Percentiles rank a stretch among this genome's conserved stretches.
Evolutionary conservation across 1,140 invertebrate genomes (phyloP).

Genomic region (Venustaconcha ellipsiformis): DNA sequence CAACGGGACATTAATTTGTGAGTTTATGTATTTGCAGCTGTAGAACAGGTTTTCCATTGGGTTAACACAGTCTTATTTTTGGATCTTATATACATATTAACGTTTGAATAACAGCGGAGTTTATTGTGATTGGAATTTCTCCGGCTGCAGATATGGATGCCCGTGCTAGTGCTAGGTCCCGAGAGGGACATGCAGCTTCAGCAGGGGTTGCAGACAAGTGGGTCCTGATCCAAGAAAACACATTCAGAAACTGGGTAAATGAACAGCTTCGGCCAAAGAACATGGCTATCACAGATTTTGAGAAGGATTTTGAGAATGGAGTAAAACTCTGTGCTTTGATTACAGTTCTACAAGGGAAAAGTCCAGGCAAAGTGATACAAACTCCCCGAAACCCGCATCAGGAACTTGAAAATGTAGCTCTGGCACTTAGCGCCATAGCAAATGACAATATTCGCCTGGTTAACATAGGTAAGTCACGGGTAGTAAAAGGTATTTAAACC

Average conservation of each 20-base stretch:
- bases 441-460: constrained; percentile 97
- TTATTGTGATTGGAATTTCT: too few relatives aligned
- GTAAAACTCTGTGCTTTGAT: constrained; percentile 89
- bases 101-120: too few relatives aligned
- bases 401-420: constrained; percentile 93
- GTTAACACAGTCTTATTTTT: too few relatives aligned
- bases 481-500: too few relatives aligned
- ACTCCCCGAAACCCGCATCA: constrained; percentile 95
- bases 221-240: constrained; percentile 91
- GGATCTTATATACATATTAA: too few relatives aligned
- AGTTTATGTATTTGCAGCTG: too few relatives aligned
- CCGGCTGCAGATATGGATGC: constrained; percentile 7
- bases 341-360: constrained; percentile 85
- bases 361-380: constrained; percentile 75
- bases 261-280: constrained; percentile 80
- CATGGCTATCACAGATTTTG: constrained; percentile 75
- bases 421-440: constrained; percentile 92
- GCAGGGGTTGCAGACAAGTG: constrained; percentile 40
- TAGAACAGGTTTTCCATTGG: too few relatives aligned
- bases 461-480: constrained; percentile 87
- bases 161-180: constrained; percentile 22
- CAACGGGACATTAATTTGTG: too few relatives aligned
- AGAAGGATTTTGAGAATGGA: constrained; percentile 89
- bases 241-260: constrained; percentile 98
- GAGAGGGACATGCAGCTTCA: constrained; percentile 45